These are phyloP conservation scores for Nomia melanderi DNA, from an alignment of 1,140 invertebrate species.

Conservation along the genomic window DNA sequence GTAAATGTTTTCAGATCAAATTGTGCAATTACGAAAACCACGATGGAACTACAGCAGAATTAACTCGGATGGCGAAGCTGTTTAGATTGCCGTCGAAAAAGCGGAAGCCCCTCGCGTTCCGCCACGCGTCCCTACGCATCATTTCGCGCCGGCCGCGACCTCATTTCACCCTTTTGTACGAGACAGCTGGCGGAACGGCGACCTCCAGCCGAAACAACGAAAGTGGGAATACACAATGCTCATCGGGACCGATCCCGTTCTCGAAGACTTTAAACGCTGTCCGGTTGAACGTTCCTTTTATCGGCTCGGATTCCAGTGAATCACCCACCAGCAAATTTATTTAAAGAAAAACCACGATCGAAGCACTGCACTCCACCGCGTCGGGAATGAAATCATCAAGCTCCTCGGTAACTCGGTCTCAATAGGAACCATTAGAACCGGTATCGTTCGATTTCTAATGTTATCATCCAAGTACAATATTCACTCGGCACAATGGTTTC, in stretches of 20 bases:
- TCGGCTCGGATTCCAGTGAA: slow-evolving; percentile 23
- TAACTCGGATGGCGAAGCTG: not conserved
- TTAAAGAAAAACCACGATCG: slow-evolving; percentile 40
- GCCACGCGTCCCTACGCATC: not conserved
- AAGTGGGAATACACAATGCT: not conserved
- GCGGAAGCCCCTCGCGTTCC: not conserved
- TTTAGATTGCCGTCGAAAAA: not conserved
- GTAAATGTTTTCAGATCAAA: no score
- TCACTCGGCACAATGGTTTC: no score
- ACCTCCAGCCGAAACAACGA: not conserved
- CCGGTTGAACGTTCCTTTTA: not conserved
- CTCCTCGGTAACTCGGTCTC: not conserved
- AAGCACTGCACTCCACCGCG: not conserved
- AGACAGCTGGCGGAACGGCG: slow-evolving; percentile 22
- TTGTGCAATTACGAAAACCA: no score
- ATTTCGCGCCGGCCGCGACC: slow-evolving; percentile 27
- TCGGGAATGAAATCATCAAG: not conserved
- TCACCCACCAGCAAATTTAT: slow-evolving; percentile 24
- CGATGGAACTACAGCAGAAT: no score
- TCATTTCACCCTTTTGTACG: slow-evolving; percentile 27
- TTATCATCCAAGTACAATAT: no score
- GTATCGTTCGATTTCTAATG: not conserved
- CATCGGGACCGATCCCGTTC: not conserved
- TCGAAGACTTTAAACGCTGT: not conserved
- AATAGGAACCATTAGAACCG: not conserved